These are phyloP conservation scores for Otocyon megalotis DNA, from an alignment of 2,113 vertebrate genomes.

Conservation along the genomic window DNA sequence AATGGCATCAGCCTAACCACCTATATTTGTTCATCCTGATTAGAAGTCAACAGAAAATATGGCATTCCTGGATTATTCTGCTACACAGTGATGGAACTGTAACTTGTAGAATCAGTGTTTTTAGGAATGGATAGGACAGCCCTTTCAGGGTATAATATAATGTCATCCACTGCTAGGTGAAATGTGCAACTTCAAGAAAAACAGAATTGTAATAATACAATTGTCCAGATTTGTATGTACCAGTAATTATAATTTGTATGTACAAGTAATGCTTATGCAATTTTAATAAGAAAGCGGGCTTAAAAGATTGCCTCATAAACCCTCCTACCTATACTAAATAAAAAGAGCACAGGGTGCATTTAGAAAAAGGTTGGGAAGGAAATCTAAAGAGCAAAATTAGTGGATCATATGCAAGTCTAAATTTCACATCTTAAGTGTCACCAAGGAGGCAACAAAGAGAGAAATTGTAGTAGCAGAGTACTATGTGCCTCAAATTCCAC, in stretches of 20 bases:
- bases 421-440: not conserved
- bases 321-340: not conserved
- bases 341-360: not conserved
- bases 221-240: too few relatives aligned
- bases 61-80: not conserved
- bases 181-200: not conserved
- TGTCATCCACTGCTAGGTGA: not conserved
- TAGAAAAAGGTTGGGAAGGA: not conserved
- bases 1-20: not conserved
- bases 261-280: not conserved
- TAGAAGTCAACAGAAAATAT: not conserved
- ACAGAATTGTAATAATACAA: not conserved
- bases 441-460: not conserved
- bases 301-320: not conserved
- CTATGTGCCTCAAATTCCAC: not conserved
- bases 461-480: not conserved
- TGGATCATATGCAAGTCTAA: not conserved
- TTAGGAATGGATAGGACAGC: not conserved
- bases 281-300: not conserved
- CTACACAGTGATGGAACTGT: not conserved
- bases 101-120: not conserved
- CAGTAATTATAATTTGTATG: not conserved
- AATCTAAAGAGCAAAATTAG: not conserved
- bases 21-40: not conserved
- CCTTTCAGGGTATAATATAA: not conserved